Evolutionary conservation across 2,797 vertebrate genomes (phyloP).

Genomic region (Clarias laeviceps): DNA sequence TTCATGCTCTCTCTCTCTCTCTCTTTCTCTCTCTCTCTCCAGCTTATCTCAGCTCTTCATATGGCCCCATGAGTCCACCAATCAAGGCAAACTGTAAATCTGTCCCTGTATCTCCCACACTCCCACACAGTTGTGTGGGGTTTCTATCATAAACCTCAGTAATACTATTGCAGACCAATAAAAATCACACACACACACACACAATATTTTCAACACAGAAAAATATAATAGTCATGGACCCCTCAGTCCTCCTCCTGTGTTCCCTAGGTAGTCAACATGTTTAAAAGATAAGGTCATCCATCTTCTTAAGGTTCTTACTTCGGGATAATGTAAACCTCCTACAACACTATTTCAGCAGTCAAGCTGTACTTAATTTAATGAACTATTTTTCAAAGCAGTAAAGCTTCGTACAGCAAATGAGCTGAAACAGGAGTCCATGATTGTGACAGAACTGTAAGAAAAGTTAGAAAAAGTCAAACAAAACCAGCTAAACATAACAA

Average conservation of each 20-base stretch:
- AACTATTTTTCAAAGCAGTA: too few species aligned
- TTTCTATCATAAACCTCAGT: constrained; percentile 19
- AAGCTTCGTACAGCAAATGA: too few species aligned
- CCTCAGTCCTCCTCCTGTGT: background rate
- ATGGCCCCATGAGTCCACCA: constrained; percentile 79
- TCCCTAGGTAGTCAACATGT: background rate
- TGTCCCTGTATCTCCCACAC: constrained; percentile 58
- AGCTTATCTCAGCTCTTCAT: constrained; percentile 76
- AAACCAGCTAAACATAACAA: too few species aligned
- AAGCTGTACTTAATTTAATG: background rate
- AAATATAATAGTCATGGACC: background rate
- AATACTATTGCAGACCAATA: constrained; percentile 31
- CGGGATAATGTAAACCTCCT: background rate
- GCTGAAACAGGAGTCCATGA: too few species aligned
- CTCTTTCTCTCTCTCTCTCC: constrained; percentile 22
- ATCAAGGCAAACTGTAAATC: constrained; percentile 83
- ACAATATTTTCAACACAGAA: constrained; percentile 3
- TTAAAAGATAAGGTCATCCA: background rate
- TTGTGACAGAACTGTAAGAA: too few species aligned
- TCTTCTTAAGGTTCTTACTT: background rate
- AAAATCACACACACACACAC: constrained; percentile 57
- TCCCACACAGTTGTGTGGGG: constrained; percentile 24
- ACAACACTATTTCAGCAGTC: background rate
- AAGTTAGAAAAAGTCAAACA: too few species aligned
- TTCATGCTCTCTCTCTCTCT: too few species aligned